These are phyloP conservation scores for Lampris incognitus DNA, from an alignment of 2,113 vertebrate species.

Conservation along the genomic window DNA sequence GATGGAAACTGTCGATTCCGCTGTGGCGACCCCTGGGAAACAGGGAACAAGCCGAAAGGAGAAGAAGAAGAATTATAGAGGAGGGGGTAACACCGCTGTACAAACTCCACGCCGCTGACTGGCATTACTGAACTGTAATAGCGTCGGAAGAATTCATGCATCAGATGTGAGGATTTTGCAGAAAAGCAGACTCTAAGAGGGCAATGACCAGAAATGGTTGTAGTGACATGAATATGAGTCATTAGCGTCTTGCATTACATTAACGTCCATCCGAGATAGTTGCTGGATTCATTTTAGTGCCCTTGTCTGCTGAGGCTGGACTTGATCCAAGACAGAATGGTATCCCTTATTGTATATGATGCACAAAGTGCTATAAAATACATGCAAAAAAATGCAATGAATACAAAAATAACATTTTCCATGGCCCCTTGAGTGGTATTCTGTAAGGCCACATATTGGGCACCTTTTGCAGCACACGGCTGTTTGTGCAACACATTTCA, in stretches of 20 bases:
- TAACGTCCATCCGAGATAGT: background rate
- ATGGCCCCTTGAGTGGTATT: background rate
- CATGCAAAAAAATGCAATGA: no score
- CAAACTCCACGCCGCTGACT: background rate
- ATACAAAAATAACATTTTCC: background rate
- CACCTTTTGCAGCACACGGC: background rate
- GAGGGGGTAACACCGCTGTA: no score
- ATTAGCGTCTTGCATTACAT: background rate
- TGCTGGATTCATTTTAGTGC: background rate
- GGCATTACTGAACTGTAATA: background rate
- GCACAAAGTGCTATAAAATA: no score
- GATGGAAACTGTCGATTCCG: no score
- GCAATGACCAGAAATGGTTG: background rate
- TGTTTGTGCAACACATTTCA: background rate
- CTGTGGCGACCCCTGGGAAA: no score
- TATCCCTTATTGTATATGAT: no score
- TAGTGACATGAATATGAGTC: slow-evolving; percentile 4
- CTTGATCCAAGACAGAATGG: background rate
- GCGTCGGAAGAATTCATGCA: background rate
- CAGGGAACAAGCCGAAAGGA: no score
- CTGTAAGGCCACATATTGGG: background rate
- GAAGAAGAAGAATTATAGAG: no score
- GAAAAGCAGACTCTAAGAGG: background rate
- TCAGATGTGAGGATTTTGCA: background rate
- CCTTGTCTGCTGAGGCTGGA: background rate